Evolutionary conservation across 2,888 invertebrate species (phyloP).

Genomic region (Eulithis testata): DNA sequence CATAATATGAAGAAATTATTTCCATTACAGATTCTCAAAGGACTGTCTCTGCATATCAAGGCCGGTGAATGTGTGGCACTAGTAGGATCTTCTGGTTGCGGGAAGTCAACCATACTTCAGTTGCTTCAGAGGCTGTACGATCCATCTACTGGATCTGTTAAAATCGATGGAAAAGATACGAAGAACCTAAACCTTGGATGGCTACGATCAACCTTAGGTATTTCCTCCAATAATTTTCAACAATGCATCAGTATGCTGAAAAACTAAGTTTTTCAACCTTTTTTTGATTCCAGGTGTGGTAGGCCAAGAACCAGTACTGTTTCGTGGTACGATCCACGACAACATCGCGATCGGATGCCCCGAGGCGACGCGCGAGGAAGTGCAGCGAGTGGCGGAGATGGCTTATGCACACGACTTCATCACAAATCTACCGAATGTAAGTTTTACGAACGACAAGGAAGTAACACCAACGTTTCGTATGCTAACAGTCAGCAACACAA

Average conservation of each 20-base stretch:
- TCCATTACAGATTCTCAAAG: conserved; percentile 85
- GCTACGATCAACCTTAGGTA: conserved; percentile 83
- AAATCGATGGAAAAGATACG: conserved; percentile 87
- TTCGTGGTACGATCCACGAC: conserved; percentile 90
- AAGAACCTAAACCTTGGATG: conserved; percentile 89
- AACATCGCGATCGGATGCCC: conserved; percentile 89
- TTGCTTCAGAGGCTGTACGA: conserved; percentile 90
- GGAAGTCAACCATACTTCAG: conserved; percentile 92
- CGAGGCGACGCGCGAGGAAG: conserved; percentile 87
- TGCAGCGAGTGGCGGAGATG: conserved; percentile 88
- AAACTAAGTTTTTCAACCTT: neutral
- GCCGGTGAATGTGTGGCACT: conserved; percentile 89
- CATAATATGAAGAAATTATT: too few species aligned
- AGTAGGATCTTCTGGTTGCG: conserved; percentile 91
- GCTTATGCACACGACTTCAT: conserved; percentile 93
- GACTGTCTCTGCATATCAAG: conserved; percentile 86
- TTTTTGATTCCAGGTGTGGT: conserved; percentile 86
- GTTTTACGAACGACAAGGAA: conserved; percentile 39
- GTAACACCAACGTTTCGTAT: neutral
- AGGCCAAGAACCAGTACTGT: conserved; percentile 94
- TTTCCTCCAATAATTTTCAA: neutral
- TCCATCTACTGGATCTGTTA: conserved; percentile 83
- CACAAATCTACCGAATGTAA: conserved; percentile 87
- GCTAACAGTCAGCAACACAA: too few species aligned
- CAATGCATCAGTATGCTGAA: neutral